Percentiles rank a stretch among this genome's conserved stretches.
These are phyloP conservation scores for Craseonycteris thonglongyai DNA, from an alignment of 2,113 vertebrate genomes.

Conservation along the genomic window DNA sequence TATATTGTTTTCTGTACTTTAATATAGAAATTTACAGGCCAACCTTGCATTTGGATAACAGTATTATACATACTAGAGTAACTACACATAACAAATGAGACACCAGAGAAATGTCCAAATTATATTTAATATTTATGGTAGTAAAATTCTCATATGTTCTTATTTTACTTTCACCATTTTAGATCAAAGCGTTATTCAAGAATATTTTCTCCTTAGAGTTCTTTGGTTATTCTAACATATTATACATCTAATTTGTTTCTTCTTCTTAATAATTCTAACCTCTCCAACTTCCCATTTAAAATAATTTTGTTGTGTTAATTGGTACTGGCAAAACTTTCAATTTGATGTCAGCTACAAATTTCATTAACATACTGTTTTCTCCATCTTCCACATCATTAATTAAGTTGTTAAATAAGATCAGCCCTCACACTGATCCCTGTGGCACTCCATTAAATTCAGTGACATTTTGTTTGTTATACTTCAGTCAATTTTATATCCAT, in stretches of 20 bases:
- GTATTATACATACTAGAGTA: neutral
- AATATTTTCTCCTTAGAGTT: neutral
- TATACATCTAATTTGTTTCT: neutral
- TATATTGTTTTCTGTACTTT: neutral
- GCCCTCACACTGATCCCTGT: slow-evolving; percentile 40
- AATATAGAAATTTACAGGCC: neutral
- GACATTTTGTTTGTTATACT: slow-evolving; percentile 62
- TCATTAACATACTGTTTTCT: slow-evolving; percentile 60
- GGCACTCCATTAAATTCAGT: slow-evolving; percentile 48
- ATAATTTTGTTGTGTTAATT: slow-evolving; percentile 47
- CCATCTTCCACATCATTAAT: slow-evolving; percentile 67
- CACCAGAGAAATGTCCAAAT: neutral
- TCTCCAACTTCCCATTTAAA: slow-evolving; percentile 29
- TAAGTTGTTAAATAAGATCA: slow-evolving; percentile 66
- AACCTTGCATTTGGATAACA: neutral
- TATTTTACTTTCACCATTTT: neutral
- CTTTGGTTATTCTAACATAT: neutral
- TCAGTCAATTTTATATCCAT: slow-evolving; percentile 48
- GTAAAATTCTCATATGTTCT: neutral
- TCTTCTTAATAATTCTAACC: neutral
- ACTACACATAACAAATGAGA: too few relatives aligned
- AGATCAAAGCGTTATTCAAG: neutral
- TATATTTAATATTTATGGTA: neutral
- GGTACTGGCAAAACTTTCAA: slow-evolving; percentile 41
- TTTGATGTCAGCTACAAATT: slow-evolving; percentile 38